These are phyloP conservation scores for Cordilura impudica DNA, from an alignment of 2,888 invertebrate genomes.

Conservation along the genomic window DNA sequence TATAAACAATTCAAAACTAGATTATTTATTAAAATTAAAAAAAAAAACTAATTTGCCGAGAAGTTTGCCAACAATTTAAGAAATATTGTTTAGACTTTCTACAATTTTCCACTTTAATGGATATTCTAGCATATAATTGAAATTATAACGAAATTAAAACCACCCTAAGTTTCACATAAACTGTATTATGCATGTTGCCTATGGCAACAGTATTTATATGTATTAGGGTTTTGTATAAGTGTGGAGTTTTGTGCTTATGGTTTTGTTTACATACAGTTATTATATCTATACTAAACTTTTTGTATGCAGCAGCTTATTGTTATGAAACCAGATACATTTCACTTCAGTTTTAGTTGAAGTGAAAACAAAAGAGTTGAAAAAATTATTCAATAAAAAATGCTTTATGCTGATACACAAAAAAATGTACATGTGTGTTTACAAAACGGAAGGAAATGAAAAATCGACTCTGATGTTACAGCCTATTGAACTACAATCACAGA, in stretches of 20 bases:
- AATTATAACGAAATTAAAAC: too few species aligned
- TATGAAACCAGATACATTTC: background rate
- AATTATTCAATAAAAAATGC: background rate
- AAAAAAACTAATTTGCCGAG: too few species aligned
- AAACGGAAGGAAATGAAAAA: background rate
- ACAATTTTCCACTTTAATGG: too few species aligned
- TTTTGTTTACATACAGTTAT: conserved; percentile 6
- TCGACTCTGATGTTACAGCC: background rate
- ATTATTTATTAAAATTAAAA: too few species aligned
- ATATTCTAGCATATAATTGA: too few species aligned
- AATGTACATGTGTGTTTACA: background rate
- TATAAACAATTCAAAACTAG: too few species aligned
- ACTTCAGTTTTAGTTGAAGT: background rate
- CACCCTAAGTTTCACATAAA: too few species aligned
- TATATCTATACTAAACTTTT: conserved; percentile 7
- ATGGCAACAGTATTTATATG: too few species aligned
- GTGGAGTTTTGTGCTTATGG: background rate
- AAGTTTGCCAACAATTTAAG: too few species aligned
- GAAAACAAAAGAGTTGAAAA: background rate
- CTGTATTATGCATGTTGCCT: too few species aligned
- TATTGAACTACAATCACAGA: background rate
- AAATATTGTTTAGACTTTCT: too few species aligned
- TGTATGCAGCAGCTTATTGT: background rate
- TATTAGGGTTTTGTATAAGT: background rate
- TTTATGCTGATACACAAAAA: background rate